These are phyloP conservation scores for Malacoraja senta DNA, from an alignment of 2,797 vertebrate genomes.

Conservation along the genomic window DNA sequence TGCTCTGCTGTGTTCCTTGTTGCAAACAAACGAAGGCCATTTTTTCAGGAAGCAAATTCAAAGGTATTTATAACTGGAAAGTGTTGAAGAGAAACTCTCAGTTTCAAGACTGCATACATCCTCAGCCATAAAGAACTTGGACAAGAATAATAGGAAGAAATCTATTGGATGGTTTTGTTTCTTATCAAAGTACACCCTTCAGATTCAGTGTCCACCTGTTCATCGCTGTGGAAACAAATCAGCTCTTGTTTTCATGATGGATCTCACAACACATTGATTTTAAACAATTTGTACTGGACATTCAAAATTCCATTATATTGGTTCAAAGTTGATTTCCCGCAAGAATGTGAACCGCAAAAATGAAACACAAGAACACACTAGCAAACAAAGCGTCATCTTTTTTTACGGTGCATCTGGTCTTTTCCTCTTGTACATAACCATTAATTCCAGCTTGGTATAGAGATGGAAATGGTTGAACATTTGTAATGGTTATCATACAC, in stretches of 20 bases:
- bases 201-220: not conserved
- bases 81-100: not conserved
- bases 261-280: not conserved
- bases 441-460: not conserved
- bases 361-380: not conserved
- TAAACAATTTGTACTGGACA: not conserved
- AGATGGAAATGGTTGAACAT: not conserved
- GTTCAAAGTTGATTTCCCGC: not conserved
- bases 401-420: not conserved
- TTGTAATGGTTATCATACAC: not conserved
- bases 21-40: not conserved
- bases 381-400: no score
- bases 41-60: not conserved
- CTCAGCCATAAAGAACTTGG: not conserved
- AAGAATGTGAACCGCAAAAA: not conserved
- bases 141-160: not conserved
- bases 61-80: slow-evolving; percentile 15
- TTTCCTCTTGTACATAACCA: not conserved
- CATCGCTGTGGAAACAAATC: not conserved
- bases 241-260: not conserved
- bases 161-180: not conserved
- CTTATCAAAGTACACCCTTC: not conserved
- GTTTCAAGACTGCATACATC: not conserved
- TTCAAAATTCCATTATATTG: not conserved
- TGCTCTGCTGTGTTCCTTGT: not conserved